Evolutionary conservation across 2,113 vertebrate species (phyloP), one percentile per base, ranked within the genome.

Genomic region (Tinamus guttatus): DNA sequence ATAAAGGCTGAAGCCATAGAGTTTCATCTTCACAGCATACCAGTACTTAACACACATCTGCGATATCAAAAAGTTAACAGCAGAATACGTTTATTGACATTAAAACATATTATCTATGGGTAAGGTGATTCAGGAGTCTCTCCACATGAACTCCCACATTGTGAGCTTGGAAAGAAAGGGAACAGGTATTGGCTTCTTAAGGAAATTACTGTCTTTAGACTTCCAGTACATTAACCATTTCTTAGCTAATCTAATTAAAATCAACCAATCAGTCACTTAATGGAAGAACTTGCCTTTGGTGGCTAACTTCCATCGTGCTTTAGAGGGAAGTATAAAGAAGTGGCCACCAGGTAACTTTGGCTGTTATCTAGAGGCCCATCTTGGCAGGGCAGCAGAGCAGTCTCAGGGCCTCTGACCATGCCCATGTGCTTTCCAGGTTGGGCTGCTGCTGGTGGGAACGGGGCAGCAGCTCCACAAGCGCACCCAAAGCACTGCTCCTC

Each of bases 401-500:
- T 45, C 36, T 87, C 65, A 28, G 16, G 34, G 21, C 1, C 19
- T 34, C 17, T 0, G 0, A 9, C 28, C 27, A 10, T 34, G 45
- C 30, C 52, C 58, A 56, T 18, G 3, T 1, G 11, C 4, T 7
- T 27, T 73, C 34, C 8, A 52, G 17, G 11, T 21, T 52, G 25
- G 51, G n/a, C 15, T 71, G 0, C 0, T 5, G 75, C 51, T 28
- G 21, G 30, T 38, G 30, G 5, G 7, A 81, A 68, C 0, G 3
- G 18, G 67, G 28, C 32, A 93, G 24, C 47, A 64, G 12, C 12
- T 3, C 27, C n/a, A 43, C 15, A 54, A 5, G 12, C 4, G 12
- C 32, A 12, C 25, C 64, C 28, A 64, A 28, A 56, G 59, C 90
- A 45, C 21, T 60, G 43, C 3, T 28, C 27, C 67, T 41, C 32